Evolutionary conservation across 2,888 invertebrate species (phyloP), one percentile per base, ranked within the genome.

Genomic region (Drosophila kuntzei): DNA sequence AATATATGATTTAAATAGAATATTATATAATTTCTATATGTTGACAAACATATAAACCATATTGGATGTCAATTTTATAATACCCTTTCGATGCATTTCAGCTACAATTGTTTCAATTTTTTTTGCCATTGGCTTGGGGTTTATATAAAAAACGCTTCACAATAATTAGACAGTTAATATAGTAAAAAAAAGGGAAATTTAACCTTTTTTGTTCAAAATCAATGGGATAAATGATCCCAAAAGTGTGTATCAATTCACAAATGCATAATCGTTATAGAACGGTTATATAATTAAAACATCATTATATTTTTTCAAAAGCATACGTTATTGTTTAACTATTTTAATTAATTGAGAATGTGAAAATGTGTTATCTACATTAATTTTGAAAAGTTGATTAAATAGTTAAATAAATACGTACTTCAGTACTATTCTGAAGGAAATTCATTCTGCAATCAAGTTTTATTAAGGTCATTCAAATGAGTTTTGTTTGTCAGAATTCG

Each of bases 121-220:
- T 32, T 47, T 29, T 16, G 12, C 12, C 18, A 29, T n/a, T 32
- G n/a, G 20, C 9, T 34, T 47, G 32, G 3, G n/a, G n/a, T 20
- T 8, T 16, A 22, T 14, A 16, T 3, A 39, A 53, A 29, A 39
- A 27, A 27, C n/a, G 8, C 14, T 9, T 29, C 41, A 53, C 53
- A 41, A 54, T 54, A 54, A 54, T 54, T 54, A 41, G 53, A 54
- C 53, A 54, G 53, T 20, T 54, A 41, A 54, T 54, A 41, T 41
- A 41, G 14, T 54, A 7, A 54, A 25, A 41, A 41, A 29, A 41
- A 16, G 7, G 25, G 8, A 41, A 18, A 18, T 32, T 2, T 20
- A n/a, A 7, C 8, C 9, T 41, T 20, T 51, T 20, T 16, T 27
- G 18, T 29, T 20, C 41, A 54, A 41, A 41, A 54, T 41, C 41